phyloP scores from a whole-genome alignment of 2,113 vertebrate species.

The Plecturocebus donacophilus region DNA sequence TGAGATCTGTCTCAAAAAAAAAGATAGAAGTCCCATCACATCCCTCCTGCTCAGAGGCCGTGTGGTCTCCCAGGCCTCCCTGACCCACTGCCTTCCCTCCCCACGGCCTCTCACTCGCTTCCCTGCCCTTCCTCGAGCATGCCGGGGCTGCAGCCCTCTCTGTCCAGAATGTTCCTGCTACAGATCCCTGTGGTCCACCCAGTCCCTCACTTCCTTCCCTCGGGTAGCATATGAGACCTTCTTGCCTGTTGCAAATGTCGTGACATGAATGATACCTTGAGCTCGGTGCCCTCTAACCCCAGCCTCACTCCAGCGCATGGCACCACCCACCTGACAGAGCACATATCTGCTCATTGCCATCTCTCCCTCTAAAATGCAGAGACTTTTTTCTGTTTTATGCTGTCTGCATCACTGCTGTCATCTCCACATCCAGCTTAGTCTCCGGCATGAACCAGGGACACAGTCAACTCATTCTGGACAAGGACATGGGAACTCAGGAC shows the following conservation, averaged over 20 bases:
- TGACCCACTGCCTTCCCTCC: not conserved
- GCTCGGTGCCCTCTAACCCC: rapidly evolving
- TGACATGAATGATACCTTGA: rapidly evolving
- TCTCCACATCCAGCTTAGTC: not conserved
- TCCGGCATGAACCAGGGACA: not conserved
- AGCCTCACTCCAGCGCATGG: rapidly evolving
- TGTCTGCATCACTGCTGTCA: rapidly evolving
- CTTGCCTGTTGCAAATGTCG: rapidly evolving
- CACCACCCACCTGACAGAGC: rapidly evolving
- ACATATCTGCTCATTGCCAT: rapidly evolving
- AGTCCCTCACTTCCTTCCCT: not conserved
- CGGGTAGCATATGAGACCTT: no score
- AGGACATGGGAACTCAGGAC: not conserved
- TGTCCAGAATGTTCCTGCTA: rapidly evolving
- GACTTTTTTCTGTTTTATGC: not conserved
- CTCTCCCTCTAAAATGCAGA: not conserved
- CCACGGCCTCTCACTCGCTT: no score
- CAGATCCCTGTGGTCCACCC: rapidly evolving
- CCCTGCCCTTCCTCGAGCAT: not conserved
- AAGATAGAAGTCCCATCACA: no score
- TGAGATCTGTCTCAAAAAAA: no score
- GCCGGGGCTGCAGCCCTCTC: not conserved
- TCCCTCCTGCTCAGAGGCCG: not conserved
- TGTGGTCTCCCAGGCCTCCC: not conserved
- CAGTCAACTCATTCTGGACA: rapidly evolving